Conservation (phyloP, 2,888 invertebrate genomes). For the Subacronicta megacephala region DNA sequence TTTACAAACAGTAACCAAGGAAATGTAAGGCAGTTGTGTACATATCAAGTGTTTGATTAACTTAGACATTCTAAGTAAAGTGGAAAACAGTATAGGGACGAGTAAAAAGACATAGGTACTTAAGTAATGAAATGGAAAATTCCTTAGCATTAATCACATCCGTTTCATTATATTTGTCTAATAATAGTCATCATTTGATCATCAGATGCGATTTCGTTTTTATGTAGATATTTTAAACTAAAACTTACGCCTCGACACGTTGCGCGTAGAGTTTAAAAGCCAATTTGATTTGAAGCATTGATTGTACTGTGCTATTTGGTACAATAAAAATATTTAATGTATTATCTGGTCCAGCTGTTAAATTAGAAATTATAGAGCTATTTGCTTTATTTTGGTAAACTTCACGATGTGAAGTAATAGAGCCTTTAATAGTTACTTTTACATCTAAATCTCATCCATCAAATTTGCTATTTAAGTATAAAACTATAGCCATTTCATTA, state of each 20-base stretch:
- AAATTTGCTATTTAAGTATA: not conserved
- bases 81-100: constrained; percentile 9
- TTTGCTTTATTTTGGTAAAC: no score
- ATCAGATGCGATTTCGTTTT: not conserved
- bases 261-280: no score
- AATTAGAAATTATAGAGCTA: no score
- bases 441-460: not conserved
- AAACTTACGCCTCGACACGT: no score
- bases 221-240: no score
- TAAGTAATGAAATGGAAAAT: constrained; percentile 10
- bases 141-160: not conserved
- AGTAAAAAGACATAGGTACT: constrained; percentile 18
- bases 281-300: no score
- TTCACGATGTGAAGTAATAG: no score
- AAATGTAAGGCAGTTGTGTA: constrained; percentile 70
- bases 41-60: constrained; percentile 55
- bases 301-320: no score
- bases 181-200: not conserved
- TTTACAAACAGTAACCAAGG: constrained; percentile 76
- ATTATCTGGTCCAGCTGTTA: no score
- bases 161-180: not conserved
- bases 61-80: constrained; percentile 30
- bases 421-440: no score
- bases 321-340: no score
- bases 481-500: not conserved